These are phyloP conservation scores for Orius laevigatus DNA, from an alignment of 1,140 invertebrate genomes.

Conservation along the genomic window DNA sequence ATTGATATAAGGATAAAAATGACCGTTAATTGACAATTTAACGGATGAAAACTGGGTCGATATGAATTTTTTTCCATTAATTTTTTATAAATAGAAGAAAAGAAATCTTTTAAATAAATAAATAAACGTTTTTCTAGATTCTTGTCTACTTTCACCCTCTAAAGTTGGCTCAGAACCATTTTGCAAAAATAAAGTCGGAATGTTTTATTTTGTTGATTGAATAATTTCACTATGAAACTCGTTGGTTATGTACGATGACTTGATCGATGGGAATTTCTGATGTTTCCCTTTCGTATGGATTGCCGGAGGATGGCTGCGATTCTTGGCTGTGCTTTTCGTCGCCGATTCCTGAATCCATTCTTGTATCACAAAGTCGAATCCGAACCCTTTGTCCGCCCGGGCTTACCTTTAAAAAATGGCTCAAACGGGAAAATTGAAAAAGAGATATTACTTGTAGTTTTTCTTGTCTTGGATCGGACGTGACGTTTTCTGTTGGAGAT, in stretches of 20 bases:
- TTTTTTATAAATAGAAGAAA: slow-evolving; percentile 2
- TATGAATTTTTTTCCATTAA: not conserved
- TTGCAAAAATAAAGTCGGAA: not conserved
- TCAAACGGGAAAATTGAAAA: not conserved
- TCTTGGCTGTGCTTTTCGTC: slow-evolving; percentile 21
- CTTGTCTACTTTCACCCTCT: not conserved
- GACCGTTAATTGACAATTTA: too few relatives aligned
- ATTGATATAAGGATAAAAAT: too few relatives aligned
- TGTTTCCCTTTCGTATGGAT: slow-evolving; percentile 15
- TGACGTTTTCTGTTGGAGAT: slow-evolving; percentile 4
- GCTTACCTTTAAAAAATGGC: slow-evolving; percentile 8
- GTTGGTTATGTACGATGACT: slow-evolving; percentile 13
- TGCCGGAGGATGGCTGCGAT: slow-evolving; percentile 18
- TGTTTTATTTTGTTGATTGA: not conserved
- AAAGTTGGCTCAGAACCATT: not conserved
- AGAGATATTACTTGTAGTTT: slow-evolving; percentile 12
- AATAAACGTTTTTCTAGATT: not conserved
- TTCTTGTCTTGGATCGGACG: slow-evolving; percentile 11
- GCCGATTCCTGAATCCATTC: slow-evolving; percentile 20
- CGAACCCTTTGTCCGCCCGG: slow-evolving; percentile 18
- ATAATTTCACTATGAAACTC: slow-evolving; percentile 12
- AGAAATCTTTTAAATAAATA: not conserved
- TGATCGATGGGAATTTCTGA: slow-evolving; percentile 7
- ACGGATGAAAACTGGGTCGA: not conserved
- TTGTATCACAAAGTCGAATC: slow-evolving; percentile 20